Base-by-base conservation (phyloP, 2,888 invertebrate genomes). In the Hanleya hanleyi region DNA sequence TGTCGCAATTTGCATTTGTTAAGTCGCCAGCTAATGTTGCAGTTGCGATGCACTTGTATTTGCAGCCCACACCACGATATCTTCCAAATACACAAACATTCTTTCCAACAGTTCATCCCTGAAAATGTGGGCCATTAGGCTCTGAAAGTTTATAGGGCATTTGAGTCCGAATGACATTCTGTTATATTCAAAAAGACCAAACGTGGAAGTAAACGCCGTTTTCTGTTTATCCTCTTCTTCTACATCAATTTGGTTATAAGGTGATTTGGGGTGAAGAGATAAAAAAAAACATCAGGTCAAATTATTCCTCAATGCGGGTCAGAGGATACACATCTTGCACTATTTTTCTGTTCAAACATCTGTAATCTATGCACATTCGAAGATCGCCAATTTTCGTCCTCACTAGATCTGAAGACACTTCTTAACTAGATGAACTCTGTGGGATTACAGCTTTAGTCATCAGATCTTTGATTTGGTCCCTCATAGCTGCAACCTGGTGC, bases 101-200 rank as follows among this genome's bases (percentile, higher is more conserved):
- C n/a, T n/a, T n/a, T n/a, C n/a, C n/a, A n/a, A n/a, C n/a, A n/a
- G n/a, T n/a, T n/a, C n/a, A n/a, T n/a, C n/a, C n/a, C n/a, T n/a
- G n/a, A n/a, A n/a, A n/a, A n/a, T n/a, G n/a, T n/a, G n/a, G n/a
- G n/a, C n/a, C n/a, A n/a, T n/a, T n/a, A n/a, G n/a, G n/a, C n/a
- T n/a, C 47, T 77, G 74, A n/a, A 77, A 78, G 61, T 33, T 78
- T 1, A 73, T 50, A 12, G 73, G 76, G 18, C 75, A 70, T 35
- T 75, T 73, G 4, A 71, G 49, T 22, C 78, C 77, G 71, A 73
- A 77, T 3, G 67, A 66, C 73, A 79, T 73, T 22, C 73, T 50
- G 33, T 71, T 66, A 47, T 71, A 75, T 65, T 79, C 76, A 65
- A 70, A 76, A n/a, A n/a, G n/a, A n/a, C n/a, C n/a, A n/a, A n/a